Percentiles rank a stretch among this genome's conserved stretches.
Conservation (phyloP, 2,888 invertebrate species). For the Homarus gammarus region DNA sequence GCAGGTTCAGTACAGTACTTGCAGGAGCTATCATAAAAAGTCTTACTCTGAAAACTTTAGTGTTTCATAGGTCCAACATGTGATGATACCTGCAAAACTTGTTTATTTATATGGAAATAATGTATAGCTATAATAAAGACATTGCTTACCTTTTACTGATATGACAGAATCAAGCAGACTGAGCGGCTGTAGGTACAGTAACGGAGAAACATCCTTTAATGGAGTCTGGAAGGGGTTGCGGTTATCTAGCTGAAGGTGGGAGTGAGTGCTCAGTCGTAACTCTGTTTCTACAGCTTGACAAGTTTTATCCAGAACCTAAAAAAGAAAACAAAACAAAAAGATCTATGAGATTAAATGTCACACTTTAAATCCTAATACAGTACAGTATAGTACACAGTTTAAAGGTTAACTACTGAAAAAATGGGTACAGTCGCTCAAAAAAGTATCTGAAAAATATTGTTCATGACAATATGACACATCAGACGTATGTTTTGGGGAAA, state of each 20-base stretch:
- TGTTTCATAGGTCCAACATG: too few species aligned
- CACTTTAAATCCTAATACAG: constrained; percentile 9
- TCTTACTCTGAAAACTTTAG: too few species aligned
- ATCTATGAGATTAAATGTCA: not conserved
- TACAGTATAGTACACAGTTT: too few species aligned
- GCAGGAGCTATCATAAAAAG: not conserved
- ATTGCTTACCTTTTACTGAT: constrained; percentile 51
- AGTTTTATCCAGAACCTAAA: constrained; percentile 66
- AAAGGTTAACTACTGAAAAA: too few species aligned
- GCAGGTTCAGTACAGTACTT: not conserved
- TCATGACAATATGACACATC: too few species aligned
- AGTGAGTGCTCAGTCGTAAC: constrained; percentile 93
- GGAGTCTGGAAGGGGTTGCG: constrained; percentile 84
- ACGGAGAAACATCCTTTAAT: constrained; percentile 85
- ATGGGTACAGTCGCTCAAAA: too few species aligned
- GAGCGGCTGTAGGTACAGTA: constrained; percentile 42
- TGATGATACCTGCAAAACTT: too few species aligned
- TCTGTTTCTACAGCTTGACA: constrained; percentile 95
- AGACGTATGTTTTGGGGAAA: too few species aligned
- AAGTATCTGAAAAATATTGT: too few species aligned
- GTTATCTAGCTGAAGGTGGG: constrained; percentile 87
- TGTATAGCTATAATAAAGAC: too few species aligned
- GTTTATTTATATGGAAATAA: too few species aligned
- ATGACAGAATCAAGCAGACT: constrained; percentile 42
- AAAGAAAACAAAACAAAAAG: not conserved